Evolutionary conservation across 2,888 invertebrate genomes (phyloP).

Genomic region (Octodonta nipae): DNA sequence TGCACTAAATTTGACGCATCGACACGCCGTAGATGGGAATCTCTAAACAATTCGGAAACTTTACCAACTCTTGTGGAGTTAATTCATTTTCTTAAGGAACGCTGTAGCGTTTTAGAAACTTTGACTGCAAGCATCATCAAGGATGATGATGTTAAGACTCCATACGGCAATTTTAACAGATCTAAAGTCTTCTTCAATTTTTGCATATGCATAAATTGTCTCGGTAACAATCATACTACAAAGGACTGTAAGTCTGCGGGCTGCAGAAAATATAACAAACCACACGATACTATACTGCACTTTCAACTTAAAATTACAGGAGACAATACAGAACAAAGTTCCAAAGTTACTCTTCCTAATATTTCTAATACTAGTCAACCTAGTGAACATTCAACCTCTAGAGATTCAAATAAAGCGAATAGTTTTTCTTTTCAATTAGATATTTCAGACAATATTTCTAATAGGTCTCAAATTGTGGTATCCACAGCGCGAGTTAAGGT

Average conservation of each 20-base stretch:
- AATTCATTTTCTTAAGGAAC: background rate
- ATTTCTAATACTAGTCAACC: background rate
- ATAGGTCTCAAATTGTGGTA: background rate
- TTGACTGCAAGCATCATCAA: background rate
- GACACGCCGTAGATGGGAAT: conserved; percentile 3
- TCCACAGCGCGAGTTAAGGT: background rate
- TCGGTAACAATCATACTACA: background rate
- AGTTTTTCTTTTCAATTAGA: background rate
- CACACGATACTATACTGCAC: background rate
- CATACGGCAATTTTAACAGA: too few relatives aligned
- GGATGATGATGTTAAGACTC: too few relatives aligned
- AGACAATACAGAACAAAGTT: too few relatives aligned
- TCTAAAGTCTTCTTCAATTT: background rate
- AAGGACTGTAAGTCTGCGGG: background rate
- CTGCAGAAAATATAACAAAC: background rate
- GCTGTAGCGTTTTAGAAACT: background rate
- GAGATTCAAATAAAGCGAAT: background rate
- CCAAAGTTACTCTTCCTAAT: background rate
- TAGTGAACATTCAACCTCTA: background rate
- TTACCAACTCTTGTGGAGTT: background rate
- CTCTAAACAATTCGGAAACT: too few relatives aligned
- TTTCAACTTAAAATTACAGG: too few relatives aligned
- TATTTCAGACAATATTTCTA: background rate
- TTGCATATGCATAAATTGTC: background rate
- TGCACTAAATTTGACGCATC: conserved; percentile 2